These are phyloP conservation scores for Galerucella pusilla DNA, from an alignment of 2,888 invertebrate species.

Conservation along the genomic window DNA sequence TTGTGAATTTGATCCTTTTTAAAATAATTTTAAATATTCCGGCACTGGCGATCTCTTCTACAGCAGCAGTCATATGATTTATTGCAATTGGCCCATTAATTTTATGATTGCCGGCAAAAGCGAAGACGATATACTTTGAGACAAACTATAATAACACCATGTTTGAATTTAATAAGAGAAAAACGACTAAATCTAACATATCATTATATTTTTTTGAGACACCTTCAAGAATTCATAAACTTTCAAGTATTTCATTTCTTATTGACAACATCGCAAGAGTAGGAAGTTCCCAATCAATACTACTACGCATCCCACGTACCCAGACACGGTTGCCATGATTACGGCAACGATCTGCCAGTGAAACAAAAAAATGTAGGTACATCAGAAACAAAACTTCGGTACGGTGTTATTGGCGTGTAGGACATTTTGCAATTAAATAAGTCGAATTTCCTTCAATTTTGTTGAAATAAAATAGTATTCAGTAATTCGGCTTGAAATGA, in stretches of 20 bases:
- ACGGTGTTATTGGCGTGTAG: not conserved
- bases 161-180: no score
- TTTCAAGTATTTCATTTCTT: not conserved
- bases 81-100: no score
- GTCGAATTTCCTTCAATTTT: not conserved
- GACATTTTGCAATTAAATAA: not conserved
- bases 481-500: no score
- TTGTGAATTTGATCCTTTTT: no score
- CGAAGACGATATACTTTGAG: no score
- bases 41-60: no score
- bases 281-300: constrained; percentile 38
- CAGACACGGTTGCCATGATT: constrained; percentile 39
- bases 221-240: not conserved
- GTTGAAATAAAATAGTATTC: not conserved
- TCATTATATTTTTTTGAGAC: no score
- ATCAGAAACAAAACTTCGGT: not conserved
- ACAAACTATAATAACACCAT: no score
- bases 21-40: no score
- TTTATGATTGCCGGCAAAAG: no score
- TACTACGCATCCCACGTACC: constrained; percentile 41
- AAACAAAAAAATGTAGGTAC: not conserved
- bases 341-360: constrained; percentile 5
- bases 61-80: no score
- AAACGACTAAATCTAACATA: no score
- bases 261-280: constrained; percentile 23